Evolutionary conservation across 2,797 vertebrate species (phyloP).

Genomic region (Myotis findleyi): DNA sequence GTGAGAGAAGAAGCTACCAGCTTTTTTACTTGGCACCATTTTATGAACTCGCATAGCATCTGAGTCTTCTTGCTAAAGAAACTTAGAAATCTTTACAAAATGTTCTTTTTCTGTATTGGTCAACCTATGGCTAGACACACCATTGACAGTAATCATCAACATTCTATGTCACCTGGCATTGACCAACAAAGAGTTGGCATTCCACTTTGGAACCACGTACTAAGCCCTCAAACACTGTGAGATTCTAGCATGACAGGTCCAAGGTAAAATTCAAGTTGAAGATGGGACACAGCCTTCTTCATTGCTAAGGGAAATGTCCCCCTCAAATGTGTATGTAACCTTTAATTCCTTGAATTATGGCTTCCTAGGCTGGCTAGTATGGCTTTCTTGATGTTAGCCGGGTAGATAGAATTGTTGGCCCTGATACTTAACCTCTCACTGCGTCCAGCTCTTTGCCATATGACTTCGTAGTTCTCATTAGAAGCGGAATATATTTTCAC

Average conservation of each 20-base stretch:
- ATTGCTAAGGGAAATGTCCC: background rate
- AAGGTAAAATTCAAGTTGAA: background rate
- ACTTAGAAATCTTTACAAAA: background rate
- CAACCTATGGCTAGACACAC: background rate
- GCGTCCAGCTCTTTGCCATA: background rate
- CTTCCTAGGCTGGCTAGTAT: background rate
- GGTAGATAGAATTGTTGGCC: background rate
- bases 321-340: background rate
- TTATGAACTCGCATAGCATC: background rate
- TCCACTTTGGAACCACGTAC: background rate
- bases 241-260: background rate
- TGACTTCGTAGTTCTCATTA: background rate
- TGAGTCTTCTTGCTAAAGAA: background rate
- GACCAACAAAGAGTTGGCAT: background rate
- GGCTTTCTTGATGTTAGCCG: background rate
- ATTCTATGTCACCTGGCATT: background rate
- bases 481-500: background rate
- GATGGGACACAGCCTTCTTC: background rate
- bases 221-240: background rate
- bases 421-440: background rate
- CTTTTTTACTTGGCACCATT: background rate
- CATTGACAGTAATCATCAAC: background rate
- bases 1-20: background rate
- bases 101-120: background rate
- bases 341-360: background rate